Evolutionary conservation across 2,888 invertebrate species (phyloP), one percentile per base, ranked within the genome.

Genomic region (Athalia cordata): DNA sequence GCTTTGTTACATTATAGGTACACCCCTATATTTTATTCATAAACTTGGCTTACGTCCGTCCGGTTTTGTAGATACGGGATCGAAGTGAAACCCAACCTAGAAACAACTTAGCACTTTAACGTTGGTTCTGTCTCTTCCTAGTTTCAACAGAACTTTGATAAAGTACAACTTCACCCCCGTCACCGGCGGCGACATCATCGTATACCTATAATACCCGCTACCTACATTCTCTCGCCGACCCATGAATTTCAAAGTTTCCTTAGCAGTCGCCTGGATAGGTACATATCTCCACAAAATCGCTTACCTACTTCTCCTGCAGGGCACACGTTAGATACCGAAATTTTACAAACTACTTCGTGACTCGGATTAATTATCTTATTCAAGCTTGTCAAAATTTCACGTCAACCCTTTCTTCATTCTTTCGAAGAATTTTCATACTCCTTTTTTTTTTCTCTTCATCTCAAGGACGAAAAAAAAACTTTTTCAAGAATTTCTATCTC

Each of bases 121-220:
- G 68, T 59, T 47, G 59, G 47, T 59, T 13, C 15, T 3, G 55
- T 13, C 5, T 59, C 59, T 59, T 72, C 72, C 13, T 59, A 57
- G 59, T 59, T 57, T 59, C n/a, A 9, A 7, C 15, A 72, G 43
- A 72, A 72, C 57, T 72, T 57, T 59, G 57, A 72, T 72, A 50
- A 47, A 59, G 72, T 68, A 59, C 8, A 72, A 72, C 59, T 72
- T 72, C 59, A 59, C 59, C 52, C 57, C 52, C 15, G 29, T 59
- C 47, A 45, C 59, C 4, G 8, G 47, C 9, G 57, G 72, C 45
- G 59, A 59, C 59, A 47, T 59, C n/a, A 9, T 9, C 6, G n/a
- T 11, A 4, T n/a, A 7, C 55, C 7, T 9, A 55, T 11, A 11
- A 11, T 55, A n/a, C 55, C 55, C 4, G n/a, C 55, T 55, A 11